A percentile compares a stretch with the other conserved stretches of the same genome.
Evolutionary conservation across 53 echinoderm and acorn worm genomes (phyloP).

Genomic region (Glandiceps talaboti): DNA sequence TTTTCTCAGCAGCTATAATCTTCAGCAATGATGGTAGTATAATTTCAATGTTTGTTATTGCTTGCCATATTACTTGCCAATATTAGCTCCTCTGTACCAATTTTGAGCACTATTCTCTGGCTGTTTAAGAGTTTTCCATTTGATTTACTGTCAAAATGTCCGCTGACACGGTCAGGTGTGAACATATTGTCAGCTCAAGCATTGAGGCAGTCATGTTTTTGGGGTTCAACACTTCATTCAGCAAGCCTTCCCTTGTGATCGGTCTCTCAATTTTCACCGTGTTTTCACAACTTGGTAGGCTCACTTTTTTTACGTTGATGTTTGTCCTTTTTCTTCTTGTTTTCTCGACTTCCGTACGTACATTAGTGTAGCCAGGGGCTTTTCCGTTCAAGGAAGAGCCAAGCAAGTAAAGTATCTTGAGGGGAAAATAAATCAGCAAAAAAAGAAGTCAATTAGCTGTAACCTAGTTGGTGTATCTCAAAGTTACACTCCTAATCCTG

Average conservation of each 20-base stretch:
- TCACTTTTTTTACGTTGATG: background rate
- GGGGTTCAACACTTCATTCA: too few species aligned
- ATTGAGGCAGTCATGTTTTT: too few species aligned
- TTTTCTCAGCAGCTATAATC: background rate
- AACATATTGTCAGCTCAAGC: too few species aligned
- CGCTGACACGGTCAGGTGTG: background rate
- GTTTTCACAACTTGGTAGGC: background rate
- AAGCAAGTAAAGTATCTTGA: background rate
- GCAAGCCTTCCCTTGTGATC: too few species aligned
- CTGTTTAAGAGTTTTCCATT: background rate
- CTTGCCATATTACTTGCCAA: background rate
- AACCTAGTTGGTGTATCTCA: too few species aligned
- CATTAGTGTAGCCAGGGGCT: background rate
- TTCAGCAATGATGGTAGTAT: background rate
- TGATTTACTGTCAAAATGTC: background rate
- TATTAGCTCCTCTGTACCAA: background rate
- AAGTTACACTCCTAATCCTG: background rate
- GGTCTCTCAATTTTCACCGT: background rate
- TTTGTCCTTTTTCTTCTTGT: background rate
- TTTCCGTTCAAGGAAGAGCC: background rate
- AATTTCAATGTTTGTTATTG: background rate
- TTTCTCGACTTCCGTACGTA: background rate
- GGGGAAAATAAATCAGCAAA: background rate
- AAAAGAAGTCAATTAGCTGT: background rate
- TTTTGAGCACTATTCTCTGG: background rate